These are phyloP conservation scores for Potamarius usumacintae DNA, from an alignment of 2,113 vertebrate genomes.

Conservation along the genomic window DNA sequence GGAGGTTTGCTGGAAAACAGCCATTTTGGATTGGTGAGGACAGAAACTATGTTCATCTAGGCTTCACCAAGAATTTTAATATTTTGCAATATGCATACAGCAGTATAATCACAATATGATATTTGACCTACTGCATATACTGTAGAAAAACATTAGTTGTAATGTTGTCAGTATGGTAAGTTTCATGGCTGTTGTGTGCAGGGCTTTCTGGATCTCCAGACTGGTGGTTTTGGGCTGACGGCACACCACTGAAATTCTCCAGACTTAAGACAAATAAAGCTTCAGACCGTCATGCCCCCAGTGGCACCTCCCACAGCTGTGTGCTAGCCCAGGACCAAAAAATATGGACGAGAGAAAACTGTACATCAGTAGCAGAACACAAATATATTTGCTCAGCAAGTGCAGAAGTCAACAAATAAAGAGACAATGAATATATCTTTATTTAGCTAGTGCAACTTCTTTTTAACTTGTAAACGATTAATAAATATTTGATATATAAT, in stretches of 20 bases:
- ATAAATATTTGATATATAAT: conserved; percentile 10
- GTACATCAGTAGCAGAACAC: conserved; percentile 61
- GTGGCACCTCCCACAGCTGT: conserved; percentile 56
- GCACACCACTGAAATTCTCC: conserved; percentile 54
- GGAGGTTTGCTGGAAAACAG: conserved; percentile 71
- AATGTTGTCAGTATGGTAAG: not conserved
- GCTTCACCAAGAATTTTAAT: not conserved
- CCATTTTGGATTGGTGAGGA: conserved; percentile 73
- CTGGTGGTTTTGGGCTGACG: conserved; percentile 59
- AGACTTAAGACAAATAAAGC: conserved; percentile 53
- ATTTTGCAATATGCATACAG: not conserved
- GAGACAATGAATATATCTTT: conserved; percentile 2
- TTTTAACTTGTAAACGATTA: not conserved
- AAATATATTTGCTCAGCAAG: conserved; percentile 65
- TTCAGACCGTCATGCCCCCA: not conserved
- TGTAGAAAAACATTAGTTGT: not conserved
- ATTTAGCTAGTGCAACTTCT: not conserved
- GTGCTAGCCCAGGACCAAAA: conserved; percentile 64
- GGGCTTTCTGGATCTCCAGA: conserved; percentile 59
- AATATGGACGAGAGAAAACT: conserved; percentile 60
- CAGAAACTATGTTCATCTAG: not conserved
- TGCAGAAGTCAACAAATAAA: conserved; percentile 52
- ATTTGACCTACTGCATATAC: not conserved
- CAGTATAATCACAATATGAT: not conserved
- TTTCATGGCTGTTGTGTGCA: conserved; percentile 37